Conservation (phyloP, 2,888 invertebrate species). For the Conomelus anceps region DNA sequence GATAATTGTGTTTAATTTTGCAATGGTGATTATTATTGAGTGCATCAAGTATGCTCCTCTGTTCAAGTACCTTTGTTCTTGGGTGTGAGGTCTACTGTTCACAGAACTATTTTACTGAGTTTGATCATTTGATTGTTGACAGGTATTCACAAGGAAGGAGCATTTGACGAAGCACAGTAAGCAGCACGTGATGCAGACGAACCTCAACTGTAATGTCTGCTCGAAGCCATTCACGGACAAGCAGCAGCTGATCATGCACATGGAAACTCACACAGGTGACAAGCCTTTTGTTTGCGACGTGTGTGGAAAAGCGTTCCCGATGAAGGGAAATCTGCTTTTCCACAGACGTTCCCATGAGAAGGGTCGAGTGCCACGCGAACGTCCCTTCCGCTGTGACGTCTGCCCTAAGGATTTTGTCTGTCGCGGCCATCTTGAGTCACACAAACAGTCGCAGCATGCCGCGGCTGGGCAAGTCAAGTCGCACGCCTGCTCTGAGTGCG, state of each 20-base stretch:
- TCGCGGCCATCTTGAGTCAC: background rate
- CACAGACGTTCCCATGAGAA: background rate
- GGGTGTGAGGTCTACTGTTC: too few species aligned
- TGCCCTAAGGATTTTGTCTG: constrained; percentile 1
- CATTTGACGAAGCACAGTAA: background rate
- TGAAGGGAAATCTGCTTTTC: constrained; percentile 1
- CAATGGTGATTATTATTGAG: too few species aligned
- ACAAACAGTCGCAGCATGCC: background rate
- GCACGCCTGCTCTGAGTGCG: too few species aligned
- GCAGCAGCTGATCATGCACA: background rate
- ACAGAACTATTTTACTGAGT: background rate
- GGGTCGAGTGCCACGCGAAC: background rate
- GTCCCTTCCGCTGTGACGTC: background rate
- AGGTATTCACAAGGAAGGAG: background rate
- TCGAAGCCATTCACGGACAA: background rate
- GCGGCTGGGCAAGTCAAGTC: background rate
- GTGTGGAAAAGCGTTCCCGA: background rate
- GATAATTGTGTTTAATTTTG: too few species aligned
- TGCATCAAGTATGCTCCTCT: too few species aligned
- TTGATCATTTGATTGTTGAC: background rate
- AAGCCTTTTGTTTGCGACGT: background rate
- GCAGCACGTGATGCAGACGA: constrained; percentile 6
- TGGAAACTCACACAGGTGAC: background rate
- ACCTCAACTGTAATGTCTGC: background rate
- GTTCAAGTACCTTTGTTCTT: too few species aligned